Conservation (phyloP, 2,888 invertebrate species). For the Metallyticus violacea region DNA sequence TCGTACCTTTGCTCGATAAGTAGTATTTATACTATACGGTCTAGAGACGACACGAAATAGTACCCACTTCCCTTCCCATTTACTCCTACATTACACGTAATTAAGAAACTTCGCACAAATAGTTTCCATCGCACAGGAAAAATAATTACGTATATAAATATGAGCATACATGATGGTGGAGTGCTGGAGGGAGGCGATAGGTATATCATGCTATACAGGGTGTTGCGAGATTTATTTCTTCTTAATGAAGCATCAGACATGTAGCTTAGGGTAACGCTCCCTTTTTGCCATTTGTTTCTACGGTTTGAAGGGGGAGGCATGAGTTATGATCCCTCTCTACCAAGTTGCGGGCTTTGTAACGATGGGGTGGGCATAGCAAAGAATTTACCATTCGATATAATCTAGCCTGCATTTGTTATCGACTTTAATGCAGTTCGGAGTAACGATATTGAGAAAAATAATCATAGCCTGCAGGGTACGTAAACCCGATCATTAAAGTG, state of each 20-base stretch:
- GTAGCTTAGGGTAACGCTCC: neutral
- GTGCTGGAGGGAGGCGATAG: neutral
- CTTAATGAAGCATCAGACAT: neutral
- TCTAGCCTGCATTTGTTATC: neutral
- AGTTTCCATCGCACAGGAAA: neutral
- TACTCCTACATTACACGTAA: neutral
- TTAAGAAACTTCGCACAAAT: neutral
- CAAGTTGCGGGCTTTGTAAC: neutral
- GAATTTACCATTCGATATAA: neutral
- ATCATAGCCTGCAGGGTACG: no score
- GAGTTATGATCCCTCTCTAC: neutral
- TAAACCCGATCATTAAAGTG: no score
- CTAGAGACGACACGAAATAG: neutral
- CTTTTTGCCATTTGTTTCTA: neutral
- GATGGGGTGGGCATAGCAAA: neutral
- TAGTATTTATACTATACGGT: neutral
- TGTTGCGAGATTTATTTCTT: neutral
- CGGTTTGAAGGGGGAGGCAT: neutral
- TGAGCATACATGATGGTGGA: neutral
- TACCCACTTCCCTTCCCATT: neutral
- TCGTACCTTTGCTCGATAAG: neutral
- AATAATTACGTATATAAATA: neutral
- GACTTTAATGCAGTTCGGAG: no score
- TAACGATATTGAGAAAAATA: no score
- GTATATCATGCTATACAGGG: neutral